Evolutionary conservation across 2,797 vertebrate species (phyloP).

Genomic region (Miichthys miiuy): DNA sequence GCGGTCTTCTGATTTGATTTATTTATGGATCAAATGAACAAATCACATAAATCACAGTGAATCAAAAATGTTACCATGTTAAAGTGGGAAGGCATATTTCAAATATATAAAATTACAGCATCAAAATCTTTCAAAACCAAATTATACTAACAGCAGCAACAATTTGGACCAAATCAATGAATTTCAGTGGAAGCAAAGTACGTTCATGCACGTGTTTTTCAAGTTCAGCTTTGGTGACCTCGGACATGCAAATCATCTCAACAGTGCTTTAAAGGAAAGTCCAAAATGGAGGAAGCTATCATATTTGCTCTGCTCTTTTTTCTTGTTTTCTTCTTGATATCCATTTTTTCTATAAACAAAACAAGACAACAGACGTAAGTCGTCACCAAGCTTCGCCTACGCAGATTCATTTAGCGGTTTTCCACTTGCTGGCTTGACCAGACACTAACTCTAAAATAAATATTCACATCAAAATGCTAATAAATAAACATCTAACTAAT

Average conservation of each 20-base stretch:
- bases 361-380: background rate
- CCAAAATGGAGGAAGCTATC: background rate
- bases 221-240: background rate
- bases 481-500: background rate
- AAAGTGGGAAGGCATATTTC: background rate
- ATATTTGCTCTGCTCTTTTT: background rate
- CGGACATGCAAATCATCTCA: background rate
- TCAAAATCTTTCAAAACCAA: background rate
- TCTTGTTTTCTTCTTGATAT: background rate
- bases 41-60: background rate
- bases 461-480: background rate
- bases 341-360: background rate
- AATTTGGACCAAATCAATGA: background rate
- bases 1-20: conserved; percentile 2
- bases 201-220: background rate
- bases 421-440: background rate
- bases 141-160: background rate
- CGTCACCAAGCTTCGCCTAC: background rate
- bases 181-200: background rate
- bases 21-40: conserved; percentile 12
- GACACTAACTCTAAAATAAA: background rate
- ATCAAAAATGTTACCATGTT: conserved; percentile 18
- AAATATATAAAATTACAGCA: background rate
- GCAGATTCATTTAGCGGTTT: background rate
- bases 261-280: background rate